Percentiles rank a stretch among this genome's conserved stretches.
Evolutionary conservation across 2,888 invertebrate genomes (phyloP).

Genomic region (Drosophila subsilvestris): DNA sequence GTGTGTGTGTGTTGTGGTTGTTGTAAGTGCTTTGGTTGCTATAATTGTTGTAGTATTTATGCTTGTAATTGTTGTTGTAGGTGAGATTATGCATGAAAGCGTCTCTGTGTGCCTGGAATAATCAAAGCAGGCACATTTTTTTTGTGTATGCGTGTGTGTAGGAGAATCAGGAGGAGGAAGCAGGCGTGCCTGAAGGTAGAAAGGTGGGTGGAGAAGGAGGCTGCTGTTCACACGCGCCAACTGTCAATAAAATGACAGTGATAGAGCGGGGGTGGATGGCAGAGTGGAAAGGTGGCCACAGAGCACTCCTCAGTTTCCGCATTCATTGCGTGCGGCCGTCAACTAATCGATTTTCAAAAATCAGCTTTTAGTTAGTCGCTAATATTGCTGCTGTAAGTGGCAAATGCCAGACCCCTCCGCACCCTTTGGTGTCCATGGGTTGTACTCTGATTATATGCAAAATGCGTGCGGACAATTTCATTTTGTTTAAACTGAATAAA

Average conservation of each 20-base stretch:
- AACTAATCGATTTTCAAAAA: slow-evolving; percentile 71
- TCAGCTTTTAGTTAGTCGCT: slow-evolving; percentile 60
- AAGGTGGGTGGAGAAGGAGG: neutral
- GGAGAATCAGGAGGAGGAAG: neutral
- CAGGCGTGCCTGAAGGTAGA: neutral
- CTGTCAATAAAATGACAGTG: slow-evolving; percentile 50
- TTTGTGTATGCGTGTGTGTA: slow-evolving; percentile 12
- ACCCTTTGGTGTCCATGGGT: slow-evolving; percentile 13
- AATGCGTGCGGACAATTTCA: slow-evolving; percentile 72
- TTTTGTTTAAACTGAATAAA: slow-evolving; percentile 67
- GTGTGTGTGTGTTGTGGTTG: slow-evolving; percentile 4
- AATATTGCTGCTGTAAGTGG: slow-evolving; percentile 29
- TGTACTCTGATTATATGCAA: slow-evolving; percentile 60
- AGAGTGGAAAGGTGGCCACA: no score
- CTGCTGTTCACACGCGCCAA: slow-evolving; percentile 37
- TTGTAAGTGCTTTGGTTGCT: slow-evolving; percentile 25
- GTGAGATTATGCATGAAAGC: slow-evolving; percentile 77
- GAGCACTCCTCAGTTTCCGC: neutral
- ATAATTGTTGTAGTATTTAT: slow-evolving; percentile 17
- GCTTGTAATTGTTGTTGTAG: slow-evolving; percentile 37
- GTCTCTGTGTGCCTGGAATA: slow-evolving; percentile 69
- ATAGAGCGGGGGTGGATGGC: neutral
- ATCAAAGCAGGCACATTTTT: slow-evolving; percentile 51
- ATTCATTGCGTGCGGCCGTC: slow-evolving; percentile 40
- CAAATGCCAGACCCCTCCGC: slow-evolving; percentile 2